Conservation (phyloP, 2,113 vertebrate species). For the Pontoporia blainvillei region DNA sequence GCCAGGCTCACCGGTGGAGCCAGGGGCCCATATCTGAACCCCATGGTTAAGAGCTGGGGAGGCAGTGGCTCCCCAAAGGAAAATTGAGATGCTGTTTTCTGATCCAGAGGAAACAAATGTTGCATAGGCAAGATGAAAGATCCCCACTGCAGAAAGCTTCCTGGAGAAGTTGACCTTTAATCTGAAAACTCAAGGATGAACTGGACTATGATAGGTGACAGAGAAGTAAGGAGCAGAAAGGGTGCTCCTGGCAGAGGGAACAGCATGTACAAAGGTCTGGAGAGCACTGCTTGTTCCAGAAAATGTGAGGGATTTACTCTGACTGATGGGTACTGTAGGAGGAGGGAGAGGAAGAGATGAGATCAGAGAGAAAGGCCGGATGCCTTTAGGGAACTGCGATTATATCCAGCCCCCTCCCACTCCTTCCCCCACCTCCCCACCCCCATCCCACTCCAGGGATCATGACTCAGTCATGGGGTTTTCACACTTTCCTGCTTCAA, state of each 20-base stretch:
- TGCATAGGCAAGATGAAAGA: neutral
- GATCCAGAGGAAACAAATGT: neutral
- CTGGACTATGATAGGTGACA: neutral
- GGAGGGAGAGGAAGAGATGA: neutral
- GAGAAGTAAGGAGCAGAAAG: neutral
- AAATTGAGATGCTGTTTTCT: neutral
- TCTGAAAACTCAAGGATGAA: neutral
- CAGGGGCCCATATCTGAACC: neutral
- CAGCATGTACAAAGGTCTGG: neutral
- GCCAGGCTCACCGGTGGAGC: neutral
- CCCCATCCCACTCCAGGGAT: neutral
- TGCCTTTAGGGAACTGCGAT: neutral
- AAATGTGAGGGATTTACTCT: neutral
- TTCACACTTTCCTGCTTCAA: neutral
- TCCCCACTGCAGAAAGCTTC: neutral
- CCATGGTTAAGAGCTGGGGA: fast-evolving
- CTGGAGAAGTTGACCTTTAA: neutral
- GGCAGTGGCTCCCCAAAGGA: neutral
- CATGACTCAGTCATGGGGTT: neutral
- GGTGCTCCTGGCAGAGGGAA: neutral
- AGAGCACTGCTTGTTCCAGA: neutral
- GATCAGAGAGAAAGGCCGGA: neutral
- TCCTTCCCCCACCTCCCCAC: fast-evolving
- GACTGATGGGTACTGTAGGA: neutral
- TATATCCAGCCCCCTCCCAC: too few species aligned